Base-by-base conservation (phyloP, 2,888 invertebrate genomes). In the Cryptocephalus moraei region DNA sequence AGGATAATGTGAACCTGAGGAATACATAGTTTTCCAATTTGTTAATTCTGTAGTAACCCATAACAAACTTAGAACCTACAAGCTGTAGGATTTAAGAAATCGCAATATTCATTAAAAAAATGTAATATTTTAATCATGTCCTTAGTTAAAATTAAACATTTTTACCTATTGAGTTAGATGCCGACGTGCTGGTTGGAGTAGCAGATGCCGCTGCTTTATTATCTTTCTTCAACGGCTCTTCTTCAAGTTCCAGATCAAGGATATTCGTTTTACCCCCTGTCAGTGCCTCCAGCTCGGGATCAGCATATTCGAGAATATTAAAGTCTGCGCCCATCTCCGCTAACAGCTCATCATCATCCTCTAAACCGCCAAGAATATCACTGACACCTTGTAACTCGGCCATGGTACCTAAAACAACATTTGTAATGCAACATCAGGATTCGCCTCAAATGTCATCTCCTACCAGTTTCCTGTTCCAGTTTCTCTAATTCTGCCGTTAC, bases 291-390 rank as follows among this genome's bases (percentile, higher is more conserved):
- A 93, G 73, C 70, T 93, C 93, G 0, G 94, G 91, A 75, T 95
- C 94, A 0, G 92, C 94, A 69, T 94, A 95, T 69, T 93, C 92
- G 53, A 95, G 72, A 62, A 95, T 92, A 69, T 95, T 94, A 71
- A 95, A 95, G 73, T 93, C 93, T 51, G 89, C 86, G 6, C 91
- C 92, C 77, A 92, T 88, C 72, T 90, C 90, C n/a, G 86, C 88
- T 31, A 91, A 74, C 39, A 92, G 75, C 62, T 91, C 91, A 60
- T 89, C 88, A 62, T 92, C 91, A 46, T 89, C 86, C 4, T 84
- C 88, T 40, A 91, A 74, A 12, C 88, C 89, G 39, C 86, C 87
- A 38, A 91, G 74, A 62, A 91, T 85, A 66, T 88, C 87, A 54
- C 82, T 80, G 46, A 89, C 87, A 36, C 79, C 78, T 65, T 81